phyloP scores from a whole-genome alignment of 2,888 invertebrate genomes.

The Trichopria drosophilae region DNA sequence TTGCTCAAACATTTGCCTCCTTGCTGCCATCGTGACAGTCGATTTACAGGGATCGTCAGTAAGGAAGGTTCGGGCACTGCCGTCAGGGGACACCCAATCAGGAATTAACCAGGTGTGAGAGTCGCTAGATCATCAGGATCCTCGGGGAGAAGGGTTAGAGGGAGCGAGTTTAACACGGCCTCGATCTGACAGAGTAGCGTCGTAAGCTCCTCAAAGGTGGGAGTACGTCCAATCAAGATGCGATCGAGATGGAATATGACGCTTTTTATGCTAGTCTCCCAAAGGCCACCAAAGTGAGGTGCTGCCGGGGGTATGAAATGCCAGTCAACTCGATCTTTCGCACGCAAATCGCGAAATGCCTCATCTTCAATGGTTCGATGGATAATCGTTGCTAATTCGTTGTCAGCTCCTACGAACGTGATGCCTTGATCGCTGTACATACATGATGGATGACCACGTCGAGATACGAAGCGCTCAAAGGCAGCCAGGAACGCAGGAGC shows the following conservation, averaged over 20 bases:
- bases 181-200: no score
- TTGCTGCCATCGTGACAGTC: neutral
- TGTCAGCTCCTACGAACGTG: no score
- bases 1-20: neutral
- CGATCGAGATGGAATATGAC: slow-evolving; percentile 45
- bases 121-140: no score
- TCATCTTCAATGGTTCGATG: slow-evolving; percentile 45
- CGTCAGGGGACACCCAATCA: no score
- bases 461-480: neutral
- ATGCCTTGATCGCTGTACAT: no score
- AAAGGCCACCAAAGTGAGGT: slow-evolving; percentile 48
- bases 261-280: slow-evolving; percentile 47
- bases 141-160: no score
- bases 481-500: no score
- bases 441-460: slow-evolving; percentile 1
- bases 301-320: slow-evolving; percentile 43
- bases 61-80: no score
- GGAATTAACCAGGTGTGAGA: no score
- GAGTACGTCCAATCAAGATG: slow-evolving; percentile 31
- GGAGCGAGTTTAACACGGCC: no score
- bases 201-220: slow-evolving; percentile 6
- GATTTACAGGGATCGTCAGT: no score
- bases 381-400: slow-evolving; percentile 36
- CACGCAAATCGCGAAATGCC: slow-evolving; percentile 29
- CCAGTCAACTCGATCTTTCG: no score